Base-by-base conservation (phyloP, 2,113 vertebrate species). In the Albula goreensis region DNA sequence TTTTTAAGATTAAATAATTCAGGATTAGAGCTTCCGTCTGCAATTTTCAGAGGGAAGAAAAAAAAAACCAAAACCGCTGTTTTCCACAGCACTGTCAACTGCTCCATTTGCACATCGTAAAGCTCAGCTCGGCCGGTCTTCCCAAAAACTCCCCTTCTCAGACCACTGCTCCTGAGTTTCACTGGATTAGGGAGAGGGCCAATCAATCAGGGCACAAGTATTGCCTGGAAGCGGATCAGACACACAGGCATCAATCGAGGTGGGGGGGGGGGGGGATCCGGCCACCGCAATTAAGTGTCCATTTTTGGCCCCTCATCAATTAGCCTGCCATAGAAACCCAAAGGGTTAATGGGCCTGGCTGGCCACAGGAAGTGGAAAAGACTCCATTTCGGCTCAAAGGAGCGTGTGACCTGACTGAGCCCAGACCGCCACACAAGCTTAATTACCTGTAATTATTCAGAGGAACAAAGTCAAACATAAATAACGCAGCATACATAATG, bases 391-490 rank as follows among this genome's bases (percentile, higher is more conserved):
- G 31, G 48, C 48, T 50, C 10, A 80, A 81, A 88, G 86, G 86
- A 87, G 81, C 51, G 41, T 12, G 78, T 15, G 48, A 48, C 84
- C 85, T 51, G 83, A 53, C 80, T 77, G 53, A 22, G 60, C 81
- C 80, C 81, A 13, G 25, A 17, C 70, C 80, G 81, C 85, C 86
- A 89, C 74, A 74, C 83, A 86, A 78, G 13, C 86, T 74, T 89
- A 90, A 92, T 90, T 87, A 78, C 4, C 41, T 2, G 56, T 83
- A 88, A 89, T 91, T 89, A 90, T 85, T 70, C 86, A 88, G 86
- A 84, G 13, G 57, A 83, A 79, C 50, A 78, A 85, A 74, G 82
- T 22, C 80, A 82, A 86, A 86, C 51, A 90, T 80, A 90, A 90
- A 90, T 89, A 89, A 89, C n/a, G 53, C 53, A 79, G 50, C 11